phyloP scores from a whole-genome alignment of 2,888 invertebrate species.

The Anthophora plumipes region DNA sequence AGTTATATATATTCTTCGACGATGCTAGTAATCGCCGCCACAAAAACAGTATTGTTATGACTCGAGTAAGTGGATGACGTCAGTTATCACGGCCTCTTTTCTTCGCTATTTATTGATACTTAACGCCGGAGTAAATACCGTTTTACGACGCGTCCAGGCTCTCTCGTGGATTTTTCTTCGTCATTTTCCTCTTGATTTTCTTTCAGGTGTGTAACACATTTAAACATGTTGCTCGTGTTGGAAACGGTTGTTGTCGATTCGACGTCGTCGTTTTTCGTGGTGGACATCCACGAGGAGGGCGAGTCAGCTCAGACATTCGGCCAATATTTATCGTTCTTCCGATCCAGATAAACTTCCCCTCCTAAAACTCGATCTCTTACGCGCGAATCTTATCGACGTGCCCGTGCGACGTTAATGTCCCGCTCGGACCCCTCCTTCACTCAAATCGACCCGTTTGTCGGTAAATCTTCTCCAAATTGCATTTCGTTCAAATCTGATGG shows the following conservation, averaged over 20 bases:
- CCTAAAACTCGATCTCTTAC: background rate
- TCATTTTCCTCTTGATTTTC: background rate
- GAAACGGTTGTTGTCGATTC: background rate
- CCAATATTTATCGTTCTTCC: conserved; percentile 26
- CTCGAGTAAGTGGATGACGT: conserved; percentile 63
- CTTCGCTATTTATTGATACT: conserved; percentile 64
- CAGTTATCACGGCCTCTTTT: conserved; percentile 63
- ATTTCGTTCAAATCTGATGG: background rate
- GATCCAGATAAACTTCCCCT: conserved; percentile 36
- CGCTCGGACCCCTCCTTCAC: background rate
- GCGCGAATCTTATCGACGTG: conserved; percentile 22
- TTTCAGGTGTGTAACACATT: too few relatives aligned
- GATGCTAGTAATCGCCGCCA: conserved; percentile 63
- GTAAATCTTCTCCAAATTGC: conserved; percentile 1
- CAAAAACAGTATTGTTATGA: conserved; percentile 69
- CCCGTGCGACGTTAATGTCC: conserved; percentile 4
- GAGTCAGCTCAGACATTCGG: conserved; percentile 5
- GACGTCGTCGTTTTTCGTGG: background rate
- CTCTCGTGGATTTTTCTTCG: background rate
- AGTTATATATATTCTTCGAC: conserved; percentile 58
- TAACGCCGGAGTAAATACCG: conserved; percentile 57
- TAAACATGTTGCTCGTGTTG: background rate
- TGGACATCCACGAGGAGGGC: background rate
- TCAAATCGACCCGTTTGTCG: background rate
- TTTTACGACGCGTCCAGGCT: conserved; percentile 25